Percentiles rank a stretch among this genome's conserved stretches.
Evolutionary conservation across 2,888 invertebrate genomes (phyloP).

Genomic region (Siphlonurus alternatus): DNA sequence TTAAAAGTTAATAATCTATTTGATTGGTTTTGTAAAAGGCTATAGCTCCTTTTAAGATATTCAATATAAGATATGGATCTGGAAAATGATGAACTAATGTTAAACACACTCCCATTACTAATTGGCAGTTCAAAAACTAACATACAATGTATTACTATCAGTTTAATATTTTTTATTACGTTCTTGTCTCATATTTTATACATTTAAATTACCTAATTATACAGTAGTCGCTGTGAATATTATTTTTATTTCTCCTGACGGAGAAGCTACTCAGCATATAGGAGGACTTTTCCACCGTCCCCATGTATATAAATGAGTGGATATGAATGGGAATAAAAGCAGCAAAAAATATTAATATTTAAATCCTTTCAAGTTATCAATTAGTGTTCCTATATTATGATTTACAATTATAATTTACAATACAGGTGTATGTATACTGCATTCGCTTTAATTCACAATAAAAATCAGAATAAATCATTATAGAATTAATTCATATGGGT

Average conservation of each 20-base stretch:
- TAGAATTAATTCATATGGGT: too few relatives aligned
- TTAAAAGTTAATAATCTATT: not conserved
- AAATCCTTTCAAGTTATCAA: too few relatives aligned
- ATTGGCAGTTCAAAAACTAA: not conserved
- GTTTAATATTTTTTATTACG: not conserved
- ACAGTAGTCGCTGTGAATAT: not conserved
- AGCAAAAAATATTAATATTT: too few relatives aligned
- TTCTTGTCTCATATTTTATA: not conserved
- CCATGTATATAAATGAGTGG: too few relatives aligned
- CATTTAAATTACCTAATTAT: not conserved
- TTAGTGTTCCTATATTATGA: too few relatives aligned
- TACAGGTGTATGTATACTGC: too few relatives aligned
- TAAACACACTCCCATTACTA: not conserved
- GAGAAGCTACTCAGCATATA: not conserved
- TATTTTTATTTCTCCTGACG: not conserved
- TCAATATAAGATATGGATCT: not conserved
- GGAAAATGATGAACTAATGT: not conserved
- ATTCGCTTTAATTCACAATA: too few relatives aligned
- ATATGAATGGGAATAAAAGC: too few relatives aligned
- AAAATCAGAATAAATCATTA: too few relatives aligned
- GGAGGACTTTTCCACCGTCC: too few relatives aligned
- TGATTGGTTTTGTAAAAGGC: conserved; percentile 1
- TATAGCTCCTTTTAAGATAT: not conserved
- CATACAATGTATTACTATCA: not conserved
- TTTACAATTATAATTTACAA: too few relatives aligned